phyloP scores from a whole-genome alignment of 2,888 invertebrate genomes.

The Poecilus cupreus region DNA sequence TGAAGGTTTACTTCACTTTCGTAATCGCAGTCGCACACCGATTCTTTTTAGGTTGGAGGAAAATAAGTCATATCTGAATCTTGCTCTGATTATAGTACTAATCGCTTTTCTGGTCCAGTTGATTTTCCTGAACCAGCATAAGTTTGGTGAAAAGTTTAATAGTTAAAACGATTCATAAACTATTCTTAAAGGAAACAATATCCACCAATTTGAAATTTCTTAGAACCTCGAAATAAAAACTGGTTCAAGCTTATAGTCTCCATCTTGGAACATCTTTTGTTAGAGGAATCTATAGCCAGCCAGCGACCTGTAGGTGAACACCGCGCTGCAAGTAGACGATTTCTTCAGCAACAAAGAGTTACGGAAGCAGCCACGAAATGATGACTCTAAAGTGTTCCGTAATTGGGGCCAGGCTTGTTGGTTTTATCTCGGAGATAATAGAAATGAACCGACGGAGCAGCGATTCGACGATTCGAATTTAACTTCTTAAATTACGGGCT shows the following conservation, averaged over 20 bases:
- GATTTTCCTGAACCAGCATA: no score
- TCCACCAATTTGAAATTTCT: not conserved
- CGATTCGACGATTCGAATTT: constrained; percentile 9
- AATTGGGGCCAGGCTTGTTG: constrained; percentile 57
- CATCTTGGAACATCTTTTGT: not conserved
- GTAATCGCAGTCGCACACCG: no score
- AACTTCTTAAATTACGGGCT: constrained; percentile 32
- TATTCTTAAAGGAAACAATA: no score
- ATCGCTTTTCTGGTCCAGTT: no score
- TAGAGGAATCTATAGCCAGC: not conserved
- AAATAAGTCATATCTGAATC: no score
- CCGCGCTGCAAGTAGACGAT: not conserved
- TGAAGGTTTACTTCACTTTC: no score
- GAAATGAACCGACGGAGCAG: constrained; percentile 31
- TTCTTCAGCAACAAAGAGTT: constrained; percentile 45
- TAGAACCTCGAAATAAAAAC: not conserved
- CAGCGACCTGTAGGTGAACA: not conserved
- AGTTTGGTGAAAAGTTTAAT: no score
- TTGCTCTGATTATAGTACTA: no score
- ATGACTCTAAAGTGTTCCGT: constrained; percentile 56
- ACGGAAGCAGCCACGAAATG: constrained; percentile 54
- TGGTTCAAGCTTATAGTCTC: not conserved
- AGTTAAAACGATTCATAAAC: no score
- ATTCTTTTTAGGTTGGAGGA: no score
- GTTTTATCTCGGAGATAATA: constrained; percentile 54